Base-by-base conservation (phyloP, 2,113 vertebrate genomes). In the Notarius lentiginosus region DNA sequence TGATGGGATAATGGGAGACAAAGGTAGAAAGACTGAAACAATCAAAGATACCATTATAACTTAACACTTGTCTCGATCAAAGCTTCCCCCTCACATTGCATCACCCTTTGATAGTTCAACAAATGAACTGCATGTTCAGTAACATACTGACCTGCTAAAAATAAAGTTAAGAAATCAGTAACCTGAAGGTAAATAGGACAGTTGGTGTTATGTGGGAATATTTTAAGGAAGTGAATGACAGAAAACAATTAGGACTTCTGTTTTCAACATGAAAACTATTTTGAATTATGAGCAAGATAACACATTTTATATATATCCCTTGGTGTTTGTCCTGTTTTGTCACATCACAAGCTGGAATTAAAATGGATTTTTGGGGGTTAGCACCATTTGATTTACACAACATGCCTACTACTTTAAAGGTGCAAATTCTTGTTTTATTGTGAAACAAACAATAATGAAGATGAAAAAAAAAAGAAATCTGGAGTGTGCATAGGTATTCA, bases 1-100 rank as follows among this genome's bases (percentile, higher is more conserved):
- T 88, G 88, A 89, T 88, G 88, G 84, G 91, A 92, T 88, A 90
- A 84, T 87, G 91, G 70, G 24, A 79, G 87, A 91, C 86, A 90
- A 85, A 17, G 79, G 27, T 17, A 77, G 22, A 17, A 86, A 47
- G 18, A 24, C 47, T 61, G 18, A 81, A 72, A 20, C 24, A 53
- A 47, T 73, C 47, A 77, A 60, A 89, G 47, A 49, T 56, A 87
- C 60, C 79, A 79, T 72, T 76, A 73, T 84, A 56, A 77, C 81
- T 49, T 41, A 89, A 41, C 75, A 90, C 20, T 73, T 65, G 55
- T 6, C 41, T 61, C 22, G 85, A 83, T 70, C 53, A 24, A 79
- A 51, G 24, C 6, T 34, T 24, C 8, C 14, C 14, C 77, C 55
- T 79, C 20, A 0, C 17, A 27, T 27, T 22, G 7, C 72, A 34